Conservation (phyloP, 2,797 vertebrate genomes). For the Arrhamphus sclerolepis region DNA sequence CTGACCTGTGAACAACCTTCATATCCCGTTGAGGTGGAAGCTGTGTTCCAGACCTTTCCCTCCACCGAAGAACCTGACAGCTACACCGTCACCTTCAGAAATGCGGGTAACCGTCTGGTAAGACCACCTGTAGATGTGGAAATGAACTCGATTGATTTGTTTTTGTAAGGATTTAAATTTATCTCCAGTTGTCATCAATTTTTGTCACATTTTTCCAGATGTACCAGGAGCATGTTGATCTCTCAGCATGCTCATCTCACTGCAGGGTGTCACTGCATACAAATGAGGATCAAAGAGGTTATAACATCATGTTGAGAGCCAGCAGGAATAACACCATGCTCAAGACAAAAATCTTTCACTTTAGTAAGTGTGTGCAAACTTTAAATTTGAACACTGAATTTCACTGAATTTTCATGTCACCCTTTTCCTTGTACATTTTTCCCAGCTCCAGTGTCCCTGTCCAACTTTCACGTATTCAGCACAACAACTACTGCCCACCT, state of each 20-base stretch:
- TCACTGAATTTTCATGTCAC: neutral
- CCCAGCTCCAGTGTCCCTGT: slow-evolving; percentile 60
- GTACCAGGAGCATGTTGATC: slow-evolving; percentile 64
- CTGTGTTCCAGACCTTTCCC: slow-evolving; percentile 82
- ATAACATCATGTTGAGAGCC: slow-evolving; percentile 79
- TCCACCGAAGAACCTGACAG: slow-evolving; percentile 67
- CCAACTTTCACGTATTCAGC: slow-evolving; percentile 49
- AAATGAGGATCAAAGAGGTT: slow-evolving; percentile 76
- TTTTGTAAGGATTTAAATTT: neutral
- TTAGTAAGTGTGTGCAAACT: slow-evolving; percentile 73
- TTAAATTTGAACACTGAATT: neutral
- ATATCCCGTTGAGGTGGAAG: slow-evolving; percentile 60
- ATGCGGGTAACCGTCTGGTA: slow-evolving; percentile 76
- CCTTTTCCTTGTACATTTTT: slow-evolving; percentile 1
- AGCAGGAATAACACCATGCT: slow-evolving; percentile 54
- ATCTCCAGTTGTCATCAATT: neutral
- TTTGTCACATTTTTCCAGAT: slow-evolving; percentile 58
- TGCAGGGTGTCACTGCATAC: slow-evolving; percentile 67
- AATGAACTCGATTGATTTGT: neutral
- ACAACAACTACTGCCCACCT: slow-evolving; percentile 58
- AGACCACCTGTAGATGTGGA: slow-evolving; percentile 1
- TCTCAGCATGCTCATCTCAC: slow-evolving; percentile 64
- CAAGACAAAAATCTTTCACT: slow-evolving; percentile 78
- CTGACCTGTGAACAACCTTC: slow-evolving; percentile 67
- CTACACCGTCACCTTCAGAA: slow-evolving; percentile 76